A percentile compares a stretch with the other conserved stretches of the same genome.
Conservation (phyloP, 2,888 invertebrate genomes). For the Macrostomum cliftonense region DNA sequence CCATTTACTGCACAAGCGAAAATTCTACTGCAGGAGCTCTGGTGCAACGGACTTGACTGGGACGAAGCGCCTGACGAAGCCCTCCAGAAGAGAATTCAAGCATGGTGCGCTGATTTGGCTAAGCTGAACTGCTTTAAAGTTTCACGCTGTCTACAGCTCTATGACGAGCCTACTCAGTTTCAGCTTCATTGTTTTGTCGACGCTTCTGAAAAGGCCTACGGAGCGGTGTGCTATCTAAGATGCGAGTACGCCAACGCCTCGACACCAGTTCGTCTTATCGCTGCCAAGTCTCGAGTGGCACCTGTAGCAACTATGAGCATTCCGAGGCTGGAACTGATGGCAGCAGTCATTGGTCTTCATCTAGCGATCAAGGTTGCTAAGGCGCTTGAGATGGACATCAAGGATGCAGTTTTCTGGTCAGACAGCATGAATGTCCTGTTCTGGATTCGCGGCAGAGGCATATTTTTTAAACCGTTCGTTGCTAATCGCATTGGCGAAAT, state of each 20-base stretch:
- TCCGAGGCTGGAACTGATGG: constrained; percentile 5
- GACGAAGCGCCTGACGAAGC: neutral
- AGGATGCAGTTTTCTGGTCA: constrained; percentile 6
- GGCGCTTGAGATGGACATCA: neutral
- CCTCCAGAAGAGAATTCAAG: neutral
- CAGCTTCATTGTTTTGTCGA: constrained; percentile 2
- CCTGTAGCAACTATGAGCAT: constrained; percentile 3
- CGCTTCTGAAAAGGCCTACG: constrained; percentile 5
- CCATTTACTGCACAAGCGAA: neutral
- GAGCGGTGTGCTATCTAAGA: constrained; percentile 1
- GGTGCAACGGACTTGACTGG: neutral
- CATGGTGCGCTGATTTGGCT: neutral
- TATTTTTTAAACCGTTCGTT: constrained; percentile 9
- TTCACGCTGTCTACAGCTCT: neutral
- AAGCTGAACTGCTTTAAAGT: neutral
- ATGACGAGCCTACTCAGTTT: no score
- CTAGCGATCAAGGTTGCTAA: neutral
- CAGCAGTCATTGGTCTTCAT: constrained; percentile 1
- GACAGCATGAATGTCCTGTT: constrained; percentile 9
- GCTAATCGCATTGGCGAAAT: constrained; percentile 8
- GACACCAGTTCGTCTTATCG: neutral
- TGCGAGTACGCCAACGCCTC: neutral
- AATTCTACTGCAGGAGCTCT: constrained; percentile 2
- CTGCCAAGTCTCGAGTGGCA: constrained; percentile 4
- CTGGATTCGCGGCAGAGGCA: constrained; percentile 4